Conservation (phyloP, 2,113 vertebrate genomes). For the Stomatorhinus ivindoensis region DNA sequence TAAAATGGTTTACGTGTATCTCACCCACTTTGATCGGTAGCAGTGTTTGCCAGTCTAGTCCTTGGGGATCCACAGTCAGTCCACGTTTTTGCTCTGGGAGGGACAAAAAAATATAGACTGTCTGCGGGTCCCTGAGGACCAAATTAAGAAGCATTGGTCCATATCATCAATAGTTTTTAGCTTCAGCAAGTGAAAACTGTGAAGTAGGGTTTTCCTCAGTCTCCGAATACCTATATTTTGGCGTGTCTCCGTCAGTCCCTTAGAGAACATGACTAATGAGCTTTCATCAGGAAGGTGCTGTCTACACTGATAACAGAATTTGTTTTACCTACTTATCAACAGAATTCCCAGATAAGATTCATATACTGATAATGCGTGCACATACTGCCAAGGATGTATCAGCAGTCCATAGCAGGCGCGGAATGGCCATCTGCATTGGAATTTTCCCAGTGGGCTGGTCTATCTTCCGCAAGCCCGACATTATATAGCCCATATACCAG, state of each 20-base stretch:
- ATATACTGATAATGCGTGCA: neutral
- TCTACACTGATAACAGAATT: neutral
- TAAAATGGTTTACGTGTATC: neutral
- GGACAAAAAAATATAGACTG: neutral
- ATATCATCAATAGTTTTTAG: neutral
- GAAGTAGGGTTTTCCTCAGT: neutral
- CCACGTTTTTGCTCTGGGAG: neutral
- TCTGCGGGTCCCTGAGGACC: neutral
- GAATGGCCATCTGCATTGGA: neutral
- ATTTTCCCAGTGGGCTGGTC: neutral
- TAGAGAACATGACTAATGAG: neutral
- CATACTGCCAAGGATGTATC: neutral
- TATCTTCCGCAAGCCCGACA: neutral
- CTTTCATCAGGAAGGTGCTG: neutral
- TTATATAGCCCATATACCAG: neutral
- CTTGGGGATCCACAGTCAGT: neutral
- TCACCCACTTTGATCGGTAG: neutral
- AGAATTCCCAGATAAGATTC: neutral
- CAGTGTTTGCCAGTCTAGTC: neutral
- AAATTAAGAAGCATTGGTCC: neutral
- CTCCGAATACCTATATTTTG: neutral
- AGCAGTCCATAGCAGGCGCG: neutral
- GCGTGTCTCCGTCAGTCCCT: neutral
- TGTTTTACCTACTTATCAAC: neutral
- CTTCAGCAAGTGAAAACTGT: neutral